Evolutionary conservation across 1,140 invertebrate genomes (phyloP).

Genomic region (Acromyrmex charruanus): DNA sequence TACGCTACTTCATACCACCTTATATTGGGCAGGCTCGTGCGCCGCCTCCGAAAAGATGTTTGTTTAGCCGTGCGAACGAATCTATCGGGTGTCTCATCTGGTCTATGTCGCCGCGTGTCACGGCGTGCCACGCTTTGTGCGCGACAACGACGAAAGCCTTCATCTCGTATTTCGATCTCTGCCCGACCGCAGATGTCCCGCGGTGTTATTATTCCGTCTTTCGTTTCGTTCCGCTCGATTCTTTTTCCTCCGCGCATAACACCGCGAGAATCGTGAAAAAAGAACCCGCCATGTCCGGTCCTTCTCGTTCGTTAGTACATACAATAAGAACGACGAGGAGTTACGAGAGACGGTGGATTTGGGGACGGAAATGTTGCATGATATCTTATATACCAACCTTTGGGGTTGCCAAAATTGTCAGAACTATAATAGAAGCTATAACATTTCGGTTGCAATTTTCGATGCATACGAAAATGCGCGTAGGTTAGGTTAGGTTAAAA

Average conservation of each 20-base stretch:
- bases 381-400: neutral
- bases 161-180: constrained; percentile 75
- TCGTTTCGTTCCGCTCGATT: constrained; percentile 46
- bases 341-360: neutral
- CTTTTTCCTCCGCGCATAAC: constrained; percentile 42
- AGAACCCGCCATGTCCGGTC: constrained; percentile 27
- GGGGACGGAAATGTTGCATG: neutral
- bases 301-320: constrained; percentile 31
- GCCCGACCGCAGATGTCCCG: constrained; percentile 74
- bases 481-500: too few relatives aligned
- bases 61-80: constrained; percentile 67
- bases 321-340: neutral
- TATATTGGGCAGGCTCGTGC: neutral
- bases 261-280: constrained; percentile 49
- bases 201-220: constrained; percentile 72
- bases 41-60: constrained; percentile 42
- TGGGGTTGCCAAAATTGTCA: too few relatives aligned
- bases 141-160: constrained; percentile 53
- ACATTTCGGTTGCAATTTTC: too few relatives aligned
- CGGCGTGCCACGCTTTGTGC: constrained; percentile 57
- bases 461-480: too few relatives aligned
- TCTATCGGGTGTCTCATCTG: constrained; percentile 66
- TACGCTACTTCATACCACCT: neutral
- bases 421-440: too few relatives aligned
- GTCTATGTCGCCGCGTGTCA: constrained; percentile 42